Conservation (phyloP, 2,888 invertebrate species). For the Salticus scenicus region DNA sequence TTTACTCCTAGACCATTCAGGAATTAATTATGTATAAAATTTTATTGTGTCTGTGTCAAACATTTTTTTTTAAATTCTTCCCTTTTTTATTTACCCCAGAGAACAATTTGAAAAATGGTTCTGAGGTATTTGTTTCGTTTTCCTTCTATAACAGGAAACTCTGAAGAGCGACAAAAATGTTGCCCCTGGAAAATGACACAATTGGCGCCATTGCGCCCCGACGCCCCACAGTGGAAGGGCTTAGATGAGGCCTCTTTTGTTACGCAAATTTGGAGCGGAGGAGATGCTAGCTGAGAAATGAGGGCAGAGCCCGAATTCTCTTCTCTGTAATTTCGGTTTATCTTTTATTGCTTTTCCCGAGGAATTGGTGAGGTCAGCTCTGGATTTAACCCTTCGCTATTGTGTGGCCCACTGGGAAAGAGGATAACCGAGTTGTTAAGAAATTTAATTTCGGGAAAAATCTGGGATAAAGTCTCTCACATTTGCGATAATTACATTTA, state of each 20-base stretch:
- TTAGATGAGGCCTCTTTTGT: neutral
- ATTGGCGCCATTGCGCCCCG: slow-evolving; percentile 1
- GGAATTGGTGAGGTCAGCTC: neutral
- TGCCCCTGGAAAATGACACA: slow-evolving; percentile 12
- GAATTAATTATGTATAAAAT: no score
- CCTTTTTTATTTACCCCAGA: neutral
- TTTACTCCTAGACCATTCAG: no score
- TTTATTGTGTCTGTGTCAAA: no score
- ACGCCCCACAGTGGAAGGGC: neutral
- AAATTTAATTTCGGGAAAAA: no score
- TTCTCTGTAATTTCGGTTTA: neutral
- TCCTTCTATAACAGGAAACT: neutral
- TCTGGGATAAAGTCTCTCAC: no score
- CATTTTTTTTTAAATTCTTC: no score
- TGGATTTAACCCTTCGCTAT: neutral
- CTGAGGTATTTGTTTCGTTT: neutral
- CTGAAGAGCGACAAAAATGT: slow-evolving; percentile 9
- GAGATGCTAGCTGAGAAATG: neutral
- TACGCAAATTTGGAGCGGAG: neutral
- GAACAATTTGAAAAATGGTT: neutral
- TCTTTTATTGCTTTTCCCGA: neutral
- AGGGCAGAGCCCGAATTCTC: neutral
- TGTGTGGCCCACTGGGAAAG: no score
- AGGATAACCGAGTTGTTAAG: no score
- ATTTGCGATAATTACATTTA: no score